Evolutionary conservation across 2,113 vertebrate species (phyloP).

Genomic region (Trogon surrucura): DNA sequence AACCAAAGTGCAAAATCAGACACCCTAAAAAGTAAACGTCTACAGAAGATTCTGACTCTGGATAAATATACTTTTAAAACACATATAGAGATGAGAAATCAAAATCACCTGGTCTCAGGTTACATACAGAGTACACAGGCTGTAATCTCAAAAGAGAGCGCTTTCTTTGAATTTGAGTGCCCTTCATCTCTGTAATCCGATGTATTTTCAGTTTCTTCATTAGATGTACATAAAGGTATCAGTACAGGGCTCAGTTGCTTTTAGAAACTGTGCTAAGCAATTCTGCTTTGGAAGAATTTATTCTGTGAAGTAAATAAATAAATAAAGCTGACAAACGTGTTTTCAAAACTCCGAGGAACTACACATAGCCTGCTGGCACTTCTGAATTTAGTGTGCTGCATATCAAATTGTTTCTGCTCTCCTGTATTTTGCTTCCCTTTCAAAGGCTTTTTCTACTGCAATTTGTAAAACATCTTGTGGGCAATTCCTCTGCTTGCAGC

Average conservation of each 20-base stretch:
- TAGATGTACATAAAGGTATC: background rate
- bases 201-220: background rate
- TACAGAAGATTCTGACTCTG: background rate
- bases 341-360: constrained; percentile 27
- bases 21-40: background rate
- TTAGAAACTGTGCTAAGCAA: background rate
- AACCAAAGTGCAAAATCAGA: constrained; percentile 1
- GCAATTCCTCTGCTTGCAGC: constrained; percentile 39
- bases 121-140: background rate
- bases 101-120: background rate
- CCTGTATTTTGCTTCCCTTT: constrained; percentile 45
- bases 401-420: constrained; percentile 54
- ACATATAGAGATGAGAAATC: background rate
- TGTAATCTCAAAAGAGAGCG: background rate
- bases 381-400: constrained; percentile 41
- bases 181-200: background rate
- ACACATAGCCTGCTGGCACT: constrained; percentile 32
- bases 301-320: constrained; percentile 48
- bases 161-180: background rate
- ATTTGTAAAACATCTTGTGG: constrained; percentile 48
- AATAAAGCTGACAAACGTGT: background rate
- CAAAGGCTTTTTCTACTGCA: constrained; percentile 38
- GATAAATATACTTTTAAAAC: constrained; percentile 2
- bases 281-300: background rate
- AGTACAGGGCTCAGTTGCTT: background rate